These are phyloP conservation scores for Nannobrachium achirus DNA, from an alignment of 2,113 vertebrate genomes.

Conservation along the genomic window DNA sequence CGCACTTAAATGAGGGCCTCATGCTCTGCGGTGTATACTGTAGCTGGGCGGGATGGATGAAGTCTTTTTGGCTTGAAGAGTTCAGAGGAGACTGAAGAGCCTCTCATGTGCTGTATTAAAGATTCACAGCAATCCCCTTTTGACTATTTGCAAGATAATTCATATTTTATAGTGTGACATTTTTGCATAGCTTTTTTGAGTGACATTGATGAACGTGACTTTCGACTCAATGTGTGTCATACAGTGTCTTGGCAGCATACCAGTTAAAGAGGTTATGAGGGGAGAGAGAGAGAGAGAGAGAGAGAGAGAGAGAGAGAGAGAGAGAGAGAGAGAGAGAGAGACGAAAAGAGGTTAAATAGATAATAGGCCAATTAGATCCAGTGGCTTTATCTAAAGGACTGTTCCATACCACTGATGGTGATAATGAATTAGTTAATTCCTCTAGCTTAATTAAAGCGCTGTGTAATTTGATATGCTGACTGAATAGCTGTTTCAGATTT, in stretches of 20 bases:
- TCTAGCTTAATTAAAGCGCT: slow-evolving; percentile 63
- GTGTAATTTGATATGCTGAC: slow-evolving; percentile 65
- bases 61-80: slow-evolving; percentile 46
- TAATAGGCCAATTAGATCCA: slow-evolving; percentile 54
- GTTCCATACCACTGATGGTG: slow-evolving; percentile 58
- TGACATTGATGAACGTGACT: slow-evolving; percentile 47
- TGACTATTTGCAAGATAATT: slow-evolving; percentile 24
- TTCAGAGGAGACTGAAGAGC: slow-evolving; percentile 48
- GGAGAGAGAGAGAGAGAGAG: too few relatives aligned
- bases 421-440: slow-evolving; percentile 70
- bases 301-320: too few relatives aligned
- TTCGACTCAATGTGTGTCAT: slow-evolving; percentile 28
- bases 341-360: not conserved
- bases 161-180: slow-evolving; percentile 6
- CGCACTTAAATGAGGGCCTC: slow-evolving; percentile 45
- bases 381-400: slow-evolving; percentile 57
- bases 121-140: slow-evolving; percentile 50
- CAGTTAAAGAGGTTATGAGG: slow-evolving; percentile 39
- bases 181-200: slow-evolving; percentile 9
- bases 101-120: slow-evolving; percentile 60
- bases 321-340: slow-evolving; percentile 51
- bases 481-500: slow-evolving; percentile 46
- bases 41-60: slow-evolving; percentile 38
- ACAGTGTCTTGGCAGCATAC: slow-evolving; percentile 25
- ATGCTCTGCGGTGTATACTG: slow-evolving; percentile 49